A percentile compares a stretch with the other conserved stretches of the same genome.
phyloP scores from a whole-genome alignment of 2,797 vertebrate species.

The Apogon hyalosoma region DNA sequence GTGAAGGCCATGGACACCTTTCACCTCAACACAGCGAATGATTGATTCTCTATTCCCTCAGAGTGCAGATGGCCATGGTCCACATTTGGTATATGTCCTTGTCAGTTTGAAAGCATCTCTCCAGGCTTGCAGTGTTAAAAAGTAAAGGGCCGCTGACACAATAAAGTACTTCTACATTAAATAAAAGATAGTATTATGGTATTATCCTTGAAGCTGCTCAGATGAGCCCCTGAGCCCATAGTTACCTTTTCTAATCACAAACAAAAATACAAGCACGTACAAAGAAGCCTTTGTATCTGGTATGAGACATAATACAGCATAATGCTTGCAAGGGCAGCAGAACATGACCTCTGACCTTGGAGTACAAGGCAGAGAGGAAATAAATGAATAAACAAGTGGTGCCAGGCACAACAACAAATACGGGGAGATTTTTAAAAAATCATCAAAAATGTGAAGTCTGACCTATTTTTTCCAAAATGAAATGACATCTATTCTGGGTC shows the following conservation, averaged over 20 bases:
- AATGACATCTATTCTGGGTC: no score
- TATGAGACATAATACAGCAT: slow-evolving; percentile 1
- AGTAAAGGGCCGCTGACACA: slow-evolving; percentile 46
- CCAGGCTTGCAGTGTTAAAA: slow-evolving; percentile 48
- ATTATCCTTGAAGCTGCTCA: slow-evolving; percentile 56
- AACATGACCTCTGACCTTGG: slow-evolving; percentile 21
- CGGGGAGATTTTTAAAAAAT: no score
- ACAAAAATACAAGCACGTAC: slow-evolving; percentile 6
- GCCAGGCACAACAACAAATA: neutral
- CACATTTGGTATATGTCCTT: slow-evolving; percentile 62
- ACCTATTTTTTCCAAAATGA: no score
- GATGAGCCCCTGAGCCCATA: slow-evolving; percentile 28
- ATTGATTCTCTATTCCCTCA: slow-evolving; percentile 69
- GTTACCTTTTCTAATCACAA: slow-evolving; percentile 45
- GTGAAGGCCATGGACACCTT: slow-evolving; percentile 55
- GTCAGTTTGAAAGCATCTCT: slow-evolving; percentile 66
- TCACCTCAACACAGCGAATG: slow-evolving; percentile 63
- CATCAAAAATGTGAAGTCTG: no score
- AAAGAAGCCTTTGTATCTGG: neutral
- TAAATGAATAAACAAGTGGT: neutral
- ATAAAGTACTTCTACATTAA: slow-evolving; percentile 57
- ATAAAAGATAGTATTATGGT: slow-evolving; percentile 49
- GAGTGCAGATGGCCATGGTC: slow-evolving; percentile 54
- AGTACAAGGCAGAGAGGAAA: neutral
- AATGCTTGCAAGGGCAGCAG: neutral